phyloP scores from a whole-genome alignment of 2,888 invertebrate genomes.

The Ectemnius continuus region DNA sequence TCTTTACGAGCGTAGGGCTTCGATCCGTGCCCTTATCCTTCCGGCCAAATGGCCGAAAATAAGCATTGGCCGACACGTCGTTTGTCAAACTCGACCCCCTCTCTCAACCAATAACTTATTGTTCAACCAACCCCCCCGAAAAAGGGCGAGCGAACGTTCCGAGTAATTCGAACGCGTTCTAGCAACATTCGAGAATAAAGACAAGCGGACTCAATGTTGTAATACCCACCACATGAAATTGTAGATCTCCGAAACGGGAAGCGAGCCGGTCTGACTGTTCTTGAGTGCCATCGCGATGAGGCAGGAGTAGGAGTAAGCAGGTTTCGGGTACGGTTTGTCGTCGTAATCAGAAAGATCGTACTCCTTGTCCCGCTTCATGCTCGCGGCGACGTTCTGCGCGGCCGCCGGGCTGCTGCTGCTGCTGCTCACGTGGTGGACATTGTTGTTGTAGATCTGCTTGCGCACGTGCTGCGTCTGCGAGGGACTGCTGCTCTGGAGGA shows the following conservation, averaged over 20 bases:
- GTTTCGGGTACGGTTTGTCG: constrained; percentile 91
- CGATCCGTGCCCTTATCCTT: constrained; percentile 58
- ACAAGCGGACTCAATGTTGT: too few relatives aligned
- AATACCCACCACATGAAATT: constrained; percentile 96
- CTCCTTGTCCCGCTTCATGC: constrained; percentile 70
- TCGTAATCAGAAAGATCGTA: constrained; percentile 77
- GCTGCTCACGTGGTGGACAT: constrained; percentile 61
- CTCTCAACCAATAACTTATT: not conserved
- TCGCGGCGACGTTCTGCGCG: constrained; percentile 45
- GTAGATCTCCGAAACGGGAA: constrained; percentile 99
- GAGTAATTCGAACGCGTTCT: too few relatives aligned
- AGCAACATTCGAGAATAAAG: too few relatives aligned
- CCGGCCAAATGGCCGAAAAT: constrained; percentile 66
- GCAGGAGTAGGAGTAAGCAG: constrained; percentile 98
- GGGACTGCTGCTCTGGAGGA: constrained; percentile 60
- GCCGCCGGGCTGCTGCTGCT: too few relatives aligned
- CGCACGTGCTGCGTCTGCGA: constrained; percentile 70
- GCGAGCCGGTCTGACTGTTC: constrained; percentile 94
- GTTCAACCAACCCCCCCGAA: not conserved
- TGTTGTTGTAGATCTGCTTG: constrained; percentile 75
- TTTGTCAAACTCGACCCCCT: constrained; percentile 30
- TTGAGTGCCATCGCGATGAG: constrained; percentile 98
- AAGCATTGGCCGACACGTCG: constrained; percentile 45
- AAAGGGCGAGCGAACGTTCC: too few relatives aligned
- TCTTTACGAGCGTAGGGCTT: constrained; percentile 49